Evolutionary conservation across 2,888 invertebrate genomes (phyloP).

Genomic region (Caenorhabditis imperialis): DNA sequence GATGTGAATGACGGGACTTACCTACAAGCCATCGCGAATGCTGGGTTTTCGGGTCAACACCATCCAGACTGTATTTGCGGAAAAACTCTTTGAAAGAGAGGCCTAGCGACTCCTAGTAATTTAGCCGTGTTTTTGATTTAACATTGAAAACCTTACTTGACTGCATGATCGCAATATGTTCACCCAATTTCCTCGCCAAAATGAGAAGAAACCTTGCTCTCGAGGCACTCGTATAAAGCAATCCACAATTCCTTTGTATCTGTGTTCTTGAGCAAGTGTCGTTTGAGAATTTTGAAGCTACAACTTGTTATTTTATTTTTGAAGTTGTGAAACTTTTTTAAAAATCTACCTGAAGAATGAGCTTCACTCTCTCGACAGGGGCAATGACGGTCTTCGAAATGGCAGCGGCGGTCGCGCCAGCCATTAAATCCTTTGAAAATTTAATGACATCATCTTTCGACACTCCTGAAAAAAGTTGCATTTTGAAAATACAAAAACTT

Average conservation of each 20-base stretch:
- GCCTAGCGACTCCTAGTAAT: conserved; percentile 72
- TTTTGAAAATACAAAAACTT: neutral
- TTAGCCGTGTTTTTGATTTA: neutral
- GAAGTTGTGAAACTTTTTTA: neutral
- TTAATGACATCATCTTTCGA: conserved; percentile 54
- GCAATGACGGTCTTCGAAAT: conserved; percentile 94
- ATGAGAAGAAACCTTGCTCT: conserved; percentile 79
- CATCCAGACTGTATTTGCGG: conserved; percentile 68
- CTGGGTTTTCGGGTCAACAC: conserved; percentile 61
- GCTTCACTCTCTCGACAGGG: conserved; percentile 94
- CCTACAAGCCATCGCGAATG: conserved; percentile 61
- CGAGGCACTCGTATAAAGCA: conserved; percentile 78
- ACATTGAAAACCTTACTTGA: conserved; percentile 60
- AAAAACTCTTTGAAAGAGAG: conserved; percentile 76
- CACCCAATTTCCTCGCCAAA: conserved; percentile 81
- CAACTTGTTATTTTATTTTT: conserved; percentile 38
- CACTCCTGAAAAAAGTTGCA: conserved; percentile 23
- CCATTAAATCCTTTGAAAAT: conserved; percentile 75
- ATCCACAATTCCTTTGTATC: conserved; percentile 87
- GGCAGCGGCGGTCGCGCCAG: conserved; percentile 91
- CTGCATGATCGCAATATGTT: conserved; percentile 80
- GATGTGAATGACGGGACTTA: conserved; percentile 12
- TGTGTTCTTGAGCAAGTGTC: conserved; percentile 83
- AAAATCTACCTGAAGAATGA: conserved; percentile 87
- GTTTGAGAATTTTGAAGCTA: conserved; percentile 88